Evolutionary conservation across 92 coral and sea anemone genomes (phyloP), one percentile per base, ranked within the genome.

Genomic region (Parazoanthus darwini): DNA sequence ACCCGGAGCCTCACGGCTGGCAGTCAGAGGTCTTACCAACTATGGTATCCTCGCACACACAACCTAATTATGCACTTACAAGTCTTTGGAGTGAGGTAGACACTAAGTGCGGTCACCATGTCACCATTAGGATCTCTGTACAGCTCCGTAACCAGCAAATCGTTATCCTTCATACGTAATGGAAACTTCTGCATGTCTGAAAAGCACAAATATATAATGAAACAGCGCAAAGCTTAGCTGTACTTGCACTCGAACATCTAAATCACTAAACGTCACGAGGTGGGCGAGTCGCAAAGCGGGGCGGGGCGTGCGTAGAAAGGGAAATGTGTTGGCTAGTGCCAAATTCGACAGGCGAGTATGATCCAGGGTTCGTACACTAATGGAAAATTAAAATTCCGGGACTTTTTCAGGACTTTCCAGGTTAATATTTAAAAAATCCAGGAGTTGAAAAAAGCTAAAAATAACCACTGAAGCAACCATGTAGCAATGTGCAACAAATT

Each of bases 161-260:
- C 99, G 82, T 97, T 97, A 83, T 97, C 99, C 75, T 97, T 97
- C 99, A 97, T 97, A 54, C 99, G 94, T 63, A 97, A 77, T 0
- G 99, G 99, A 85, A 97, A 97, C 93, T 97, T 97, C 91, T 97
- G 98, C 99, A 97, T 97, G 87, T 97, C 99, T 97, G 86, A 14
- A 66, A 81, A 56, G 48, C 72, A 82, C 74, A 86, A 42, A 43
- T 15, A 50, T 66, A n/a, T 42, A 8, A 16, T 76, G 35, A 79
- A 56, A 56, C 15, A 56, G 18, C 15, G 65, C 65, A 56, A 56
- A 56, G 22, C 5, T 8, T 51, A 51, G 15, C 66, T 58, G 4
- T 58, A 14, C 15, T 58, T 58, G 66, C 15, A 58, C 20, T 14
- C 2, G 66, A 58, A 58, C 66, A 13, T 58, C 66, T 58, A 58